Base-by-base conservation (phyloP, 2,888 invertebrate species). In the Drosophila prolongata region DNA sequence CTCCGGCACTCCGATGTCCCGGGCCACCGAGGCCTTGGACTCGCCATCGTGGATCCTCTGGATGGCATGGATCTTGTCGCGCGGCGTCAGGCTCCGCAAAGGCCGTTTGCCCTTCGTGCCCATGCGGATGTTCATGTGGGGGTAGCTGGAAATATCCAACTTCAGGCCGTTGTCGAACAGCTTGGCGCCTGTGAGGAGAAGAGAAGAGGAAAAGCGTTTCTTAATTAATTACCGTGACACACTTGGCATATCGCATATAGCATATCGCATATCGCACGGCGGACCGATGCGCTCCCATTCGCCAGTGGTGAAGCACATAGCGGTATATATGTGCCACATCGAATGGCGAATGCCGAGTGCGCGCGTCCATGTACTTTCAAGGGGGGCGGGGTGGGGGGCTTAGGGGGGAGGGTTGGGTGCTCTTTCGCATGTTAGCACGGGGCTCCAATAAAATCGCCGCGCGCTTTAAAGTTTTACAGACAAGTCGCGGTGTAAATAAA, bases 1-100 rank as follows among this genome's bases (percentile, higher is more conserved):
- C 91, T 97, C 97, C 0, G 97, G 97, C 16, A 97, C 96, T 38
- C 96, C 96, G 89, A 97, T 96, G 91, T 96, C 96, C 3, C 97
- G 94, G 2, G 97, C 97, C 1, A 97, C 97, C 0, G 96, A 96
- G 3, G 97, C 97, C 90, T 97, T 97, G 62, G 96, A 96, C 91
- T 97, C 96, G 56, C 97, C 97, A 91, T 96, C 95, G 93, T 96
- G 96, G 47, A 97, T 96, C 76, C 97, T 93, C 84, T 96, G 95
- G 80, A 97, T 96, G 40, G 97, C 96, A 87, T 95, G 95, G 81
- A 97, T 94, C 93, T 97, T 97, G 91, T 96, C 96, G 75, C 95
- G 93, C 52, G 96, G 95, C 73, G 96, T 95, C 79, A 96, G 93
- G 83, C 95, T 95, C 76, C 96, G 94, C 92, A 96, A 92, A n/a